Evolutionary conservation across 1,140 invertebrate genomes (phyloP), one percentile per base, ranked within the genome.

Genomic region (Drosophila sp.): DNA sequence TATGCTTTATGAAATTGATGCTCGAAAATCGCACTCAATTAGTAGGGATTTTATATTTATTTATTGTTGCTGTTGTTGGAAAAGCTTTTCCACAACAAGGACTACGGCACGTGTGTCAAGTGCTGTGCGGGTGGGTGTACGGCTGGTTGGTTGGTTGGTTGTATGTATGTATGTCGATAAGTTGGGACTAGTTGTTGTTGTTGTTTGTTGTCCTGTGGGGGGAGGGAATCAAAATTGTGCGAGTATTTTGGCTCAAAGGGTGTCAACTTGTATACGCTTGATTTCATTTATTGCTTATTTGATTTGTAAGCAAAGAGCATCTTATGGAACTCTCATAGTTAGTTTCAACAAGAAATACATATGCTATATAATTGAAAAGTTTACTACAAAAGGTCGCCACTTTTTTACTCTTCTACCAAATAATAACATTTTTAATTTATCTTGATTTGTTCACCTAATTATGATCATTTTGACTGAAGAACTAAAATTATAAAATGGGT

Each of bases 21-120:
- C 83, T 87, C 83, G 83, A 86, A 86, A 86, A 86, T 86, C 83
- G 79, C 83, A 86, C 83, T 86, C 83, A 86, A 86, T 86, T 86
- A 86, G 83, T 86, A 75, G 69, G 79, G 83, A 86, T 86, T 86
- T 86, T 79, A 82, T 86, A 86, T 82, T 87, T 86, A 86, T 86
- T 86, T 86, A 85, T 86, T 85, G 71, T 70, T 71, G 77, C 60
- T 72, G 73, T 65, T 78, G 69, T 61, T 66, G 62, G 40, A 56
- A 54, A 62, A 63, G 41, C 44, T 60, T 67, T 61, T 44, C 44
- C 60, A 32, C 35, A 60, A 41, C 27, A 61, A 55, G 60, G 40
- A 56, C 44, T 61, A 27, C 17, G 81, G 66, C 66, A 74, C 79
- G 79, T 80, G 79, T 81, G 64, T 68, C 66, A 74, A 74, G 66